Evolutionary conservation across 1,140 invertebrate genomes (phyloP), one percentile per base, ranked within the genome.

Genomic region (Pachypeltis micranthus): DNA sequence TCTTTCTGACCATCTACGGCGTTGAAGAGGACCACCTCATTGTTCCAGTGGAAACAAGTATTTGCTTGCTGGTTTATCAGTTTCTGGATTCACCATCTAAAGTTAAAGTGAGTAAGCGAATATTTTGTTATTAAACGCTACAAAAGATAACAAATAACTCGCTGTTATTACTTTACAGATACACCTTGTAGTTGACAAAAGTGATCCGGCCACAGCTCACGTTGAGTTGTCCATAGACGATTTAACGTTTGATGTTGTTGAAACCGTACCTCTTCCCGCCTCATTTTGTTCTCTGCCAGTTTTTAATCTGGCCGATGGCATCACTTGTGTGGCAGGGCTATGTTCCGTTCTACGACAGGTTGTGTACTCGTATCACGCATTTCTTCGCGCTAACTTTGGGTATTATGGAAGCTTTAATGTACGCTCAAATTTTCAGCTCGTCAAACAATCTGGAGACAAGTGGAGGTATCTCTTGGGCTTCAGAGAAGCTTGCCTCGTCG

Each of bases 401-500:
- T 10, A n/a, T n/a, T n/a, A n/a, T n/a, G n/a, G n/a, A n/a, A n/a
- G n/a, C n/a, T 55, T 55, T 55, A 16, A 10, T 55, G n/a, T 57
- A 24, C 21, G 23, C 59, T 60, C 12, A 34, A 26, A 63, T 25
- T 62, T 66, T 65, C 21, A 70, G 69, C 47, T 70, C 56, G 55
- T 66, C 4, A 67, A 69, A 59, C 24, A 25, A 24, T 29, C 51
- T 24, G 58, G 56, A 23, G 64, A 66, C 59, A 47, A 65, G 3
- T 60, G 62, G 29, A 44, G 28, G 29, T 55, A 63, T 39, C 55
- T 71, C 10, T 72, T 92, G 19, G 89, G 90, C 1, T 93, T 92
- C 69, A 82, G 88, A 63, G 80, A 81, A 55, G 81, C 83, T 51
- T 92, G 90, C 71, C 75, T 93, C 1, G 77, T 86, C 65, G 86